Base-by-base conservation (phyloP, 2,888 invertebrate species). In the Harpagoxenus sublaevis region DNA sequence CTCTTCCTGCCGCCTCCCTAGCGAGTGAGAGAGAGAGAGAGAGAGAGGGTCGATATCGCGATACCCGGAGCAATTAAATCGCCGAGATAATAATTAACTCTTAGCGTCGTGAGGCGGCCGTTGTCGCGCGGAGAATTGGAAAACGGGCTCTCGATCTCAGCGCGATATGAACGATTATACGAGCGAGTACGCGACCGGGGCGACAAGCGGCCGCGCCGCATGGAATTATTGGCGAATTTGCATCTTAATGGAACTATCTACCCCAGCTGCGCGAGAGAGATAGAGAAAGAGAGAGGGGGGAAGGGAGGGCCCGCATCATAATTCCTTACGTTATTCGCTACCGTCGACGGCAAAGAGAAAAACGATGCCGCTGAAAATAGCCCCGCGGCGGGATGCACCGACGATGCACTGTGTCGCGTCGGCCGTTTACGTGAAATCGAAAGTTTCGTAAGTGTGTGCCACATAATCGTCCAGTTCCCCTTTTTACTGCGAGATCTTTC, bases 181-280 rank as follows among this genome's bases (percentile, higher is more conserved):
- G 87, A 84, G 85, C 84, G 87, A 83, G 79, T 89, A 89, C 88
- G 86, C 84, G 90, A 91, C 84, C 86, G 85, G 92, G 86, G 90
- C 92, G 93, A 93, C 92, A 92, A 92, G 92, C 89, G 89, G 90
- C 89, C 90, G 90, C 91, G 91, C 89, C 89, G 85, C 89, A 91
- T 90, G 92, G 92, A 94, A 94, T 94, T 94, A 94, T 94, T 94
- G 93, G 91, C 92, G 87, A 94, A 94, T 94, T 94, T 94, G 94
- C 94, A 94, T 94, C 92, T 94, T 94, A 94, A 94, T 94, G 94
- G 93, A 94, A 94, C 93, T 92, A 93, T 93, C 93, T 92, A 89
- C 89, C 91, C 86, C 28, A 83, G 86, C 79, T 85, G 84, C 84
- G 62, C 62, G 57, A 55, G 18, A 39, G 18, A 48, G 39, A 35